These are phyloP conservation scores for Lagopus leucura DNA, from an alignment of 2,113 vertebrate genomes.

Conservation along the genomic window DNA sequence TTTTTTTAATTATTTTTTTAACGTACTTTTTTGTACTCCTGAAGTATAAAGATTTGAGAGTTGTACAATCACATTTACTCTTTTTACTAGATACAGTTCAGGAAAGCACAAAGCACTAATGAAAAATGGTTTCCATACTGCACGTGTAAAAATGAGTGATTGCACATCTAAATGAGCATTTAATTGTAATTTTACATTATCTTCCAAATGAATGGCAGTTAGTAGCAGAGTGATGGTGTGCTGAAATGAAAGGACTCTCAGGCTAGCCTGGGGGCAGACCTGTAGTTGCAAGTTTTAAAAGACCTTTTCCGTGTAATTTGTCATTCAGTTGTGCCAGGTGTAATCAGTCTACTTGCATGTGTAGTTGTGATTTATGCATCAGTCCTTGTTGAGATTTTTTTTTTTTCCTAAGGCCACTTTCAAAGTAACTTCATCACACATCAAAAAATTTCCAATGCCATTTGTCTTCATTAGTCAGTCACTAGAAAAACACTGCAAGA, in stretches of 20 bases:
- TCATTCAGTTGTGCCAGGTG: neutral
- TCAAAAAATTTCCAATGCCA: neutral
- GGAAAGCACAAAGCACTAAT: constrained; percentile 1
- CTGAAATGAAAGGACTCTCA: constrained; percentile 8
- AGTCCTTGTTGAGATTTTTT: neutral
- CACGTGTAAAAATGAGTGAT: neutral
- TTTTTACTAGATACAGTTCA: neutral
- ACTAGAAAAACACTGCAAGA: neutral
- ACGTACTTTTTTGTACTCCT: neutral
- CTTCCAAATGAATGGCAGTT: constrained; percentile 20
- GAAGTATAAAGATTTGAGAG: neutral
- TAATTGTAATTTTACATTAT: constrained; percentile 38
- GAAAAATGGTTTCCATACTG: neutral
- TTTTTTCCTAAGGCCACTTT: neutral
- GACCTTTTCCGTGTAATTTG: constrained; percentile 1
- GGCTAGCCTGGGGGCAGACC: neutral
- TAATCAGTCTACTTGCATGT: neutral
- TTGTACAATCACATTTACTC: neutral
- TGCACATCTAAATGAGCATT: constrained; percentile 1
- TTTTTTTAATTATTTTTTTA: neutral
- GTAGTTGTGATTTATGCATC: neutral
- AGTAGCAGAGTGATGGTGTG: constrained; percentile 11
- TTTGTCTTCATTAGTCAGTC: neutral
- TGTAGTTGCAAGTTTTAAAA: neutral
- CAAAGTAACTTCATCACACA: neutral